phyloP scores from a whole-genome alignment of 2,113 vertebrate species.

The Lepisosteus oculatus region DNA sequence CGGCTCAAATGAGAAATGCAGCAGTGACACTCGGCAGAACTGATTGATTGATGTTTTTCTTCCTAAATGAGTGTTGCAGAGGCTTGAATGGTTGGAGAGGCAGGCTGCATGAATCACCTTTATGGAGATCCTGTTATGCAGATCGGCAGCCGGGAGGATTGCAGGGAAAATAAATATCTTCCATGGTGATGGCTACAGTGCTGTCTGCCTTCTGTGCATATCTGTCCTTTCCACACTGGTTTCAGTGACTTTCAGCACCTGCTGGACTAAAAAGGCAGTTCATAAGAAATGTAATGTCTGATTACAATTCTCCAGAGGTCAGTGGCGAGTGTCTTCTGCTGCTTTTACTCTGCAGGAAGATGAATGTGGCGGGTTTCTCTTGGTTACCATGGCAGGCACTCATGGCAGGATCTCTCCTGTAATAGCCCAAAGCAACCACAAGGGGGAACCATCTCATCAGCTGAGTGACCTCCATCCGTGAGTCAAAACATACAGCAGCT shows the following conservation, averaged over 20 bases:
- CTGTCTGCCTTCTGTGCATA: not conserved
- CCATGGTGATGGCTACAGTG: not conserved
- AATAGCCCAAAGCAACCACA: conserved; percentile 27
- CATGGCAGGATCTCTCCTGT: not conserved
- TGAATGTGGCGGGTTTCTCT: not conserved
- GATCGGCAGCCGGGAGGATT: not conserved
- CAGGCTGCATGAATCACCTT: no score
- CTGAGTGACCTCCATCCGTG: not conserved
- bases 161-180: not conserved
- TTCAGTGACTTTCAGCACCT: no score
- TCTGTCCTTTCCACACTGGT: no score
- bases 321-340: not conserved
- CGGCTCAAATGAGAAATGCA: no score
- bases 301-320: no score
- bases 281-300: no score
- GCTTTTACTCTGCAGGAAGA: not conserved
- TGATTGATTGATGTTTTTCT: no score
- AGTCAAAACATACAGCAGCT: not conserved
- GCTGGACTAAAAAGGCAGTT: no score
- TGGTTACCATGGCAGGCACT: not conserved
- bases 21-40: no score
- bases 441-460: conserved; percentile 41
- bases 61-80: no score
- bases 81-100: no score
- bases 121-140: not conserved